Percentiles rank a stretch among this genome's conserved stretches.
Conservation (phyloP, 2,113 vertebrate species). For the Empidonax traillii region DNA sequence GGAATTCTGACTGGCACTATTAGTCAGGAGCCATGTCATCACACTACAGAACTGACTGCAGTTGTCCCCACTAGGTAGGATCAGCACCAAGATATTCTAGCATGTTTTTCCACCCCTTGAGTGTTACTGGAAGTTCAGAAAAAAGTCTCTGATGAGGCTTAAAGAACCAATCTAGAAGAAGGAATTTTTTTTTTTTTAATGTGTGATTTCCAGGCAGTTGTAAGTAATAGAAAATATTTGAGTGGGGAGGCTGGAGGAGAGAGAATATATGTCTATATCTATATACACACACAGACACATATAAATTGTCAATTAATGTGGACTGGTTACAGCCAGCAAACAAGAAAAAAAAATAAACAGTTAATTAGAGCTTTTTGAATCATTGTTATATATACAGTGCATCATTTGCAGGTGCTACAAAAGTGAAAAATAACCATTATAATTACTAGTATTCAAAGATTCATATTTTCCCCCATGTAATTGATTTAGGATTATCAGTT, state of each 20-base stretch:
- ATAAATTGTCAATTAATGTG: constrained; percentile 82
- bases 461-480: constrained; percentile 85
- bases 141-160: constrained; percentile 39
- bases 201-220: constrained; percentile 50
- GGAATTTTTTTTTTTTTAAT: constrained; percentile 59
- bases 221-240: constrained; percentile 67
- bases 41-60: background rate
- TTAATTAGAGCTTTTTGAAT: constrained; percentile 83
- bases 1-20: constrained; percentile 77
- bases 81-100: constrained; percentile 4
- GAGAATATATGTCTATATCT: constrained; percentile 69
- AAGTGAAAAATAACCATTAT: constrained; percentile 99
- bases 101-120: background rate
- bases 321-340: constrained; percentile 79
- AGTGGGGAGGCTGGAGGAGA: rapidly evolving
- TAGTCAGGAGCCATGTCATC: constrained; percentile 62
- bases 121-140: constrained; percentile 8
- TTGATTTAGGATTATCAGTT: constrained; percentile 94
- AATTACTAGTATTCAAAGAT: constrained; percentile 99
- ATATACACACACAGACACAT: background rate
- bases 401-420: constrained; percentile 94
- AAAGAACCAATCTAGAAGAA: constrained; percentile 24
- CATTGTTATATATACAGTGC: constrained; percentile 80
- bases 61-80: constrained; percentile 45
- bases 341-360: constrained; percentile 78